Base-by-base conservation (phyloP, 2,113 vertebrate species). In the Pomatorhinus ruficollis region DNA sequence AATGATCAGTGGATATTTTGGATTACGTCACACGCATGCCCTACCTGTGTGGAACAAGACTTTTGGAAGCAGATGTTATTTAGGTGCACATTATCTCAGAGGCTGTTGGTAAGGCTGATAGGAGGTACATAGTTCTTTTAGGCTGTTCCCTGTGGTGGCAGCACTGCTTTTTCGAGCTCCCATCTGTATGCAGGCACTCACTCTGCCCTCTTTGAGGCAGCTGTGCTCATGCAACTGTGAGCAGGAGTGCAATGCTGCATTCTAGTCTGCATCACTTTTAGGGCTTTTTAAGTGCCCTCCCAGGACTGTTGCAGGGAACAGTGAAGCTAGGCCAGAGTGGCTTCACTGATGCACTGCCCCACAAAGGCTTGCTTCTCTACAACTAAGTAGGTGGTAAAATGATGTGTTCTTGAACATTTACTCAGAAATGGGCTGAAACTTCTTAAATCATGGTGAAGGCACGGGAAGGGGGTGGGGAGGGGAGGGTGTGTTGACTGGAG, bases 401-500 rank as follows among this genome's bases (percentile, higher is more conserved):
- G 65, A 13, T 56, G 35, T 21, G 24, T 25, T 54, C 23, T 84
- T 64, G 20, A 70, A 10, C 12, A 2, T 53, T 57, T 7, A 20
- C 28, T 30, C 17, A 39, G 52, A 89, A 90, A 50, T 54, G 37
- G 60, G 27, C 21, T 87, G 74, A 52, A 89, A 60, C 27, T 33
- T 75, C 44, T 71, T 56, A 23, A 56, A 24, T 35, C 2, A 0
- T 19, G 6, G 0, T 33, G 17, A 37, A 33, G 37, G 21, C 1
- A 0, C 7, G 4, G 2, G 15, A 10, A 15, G 0, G 2, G 7
- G 44, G 10, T 60, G 24, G 23, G 15, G 6, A 7, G 28, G 22
- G 24, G 23, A 52, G 35, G 31, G 3, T 45, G 10, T 53, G 19
- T 61, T 59, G 42, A 20, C 35, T 59, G 49, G 37, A 79, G 53